Percentiles rank a stretch among this genome's conserved stretches.
These are phyloP conservation scores for Garrulus glandarius DNA, from an alignment of 2,797 vertebrate species.

Conservation along the genomic window DNA sequence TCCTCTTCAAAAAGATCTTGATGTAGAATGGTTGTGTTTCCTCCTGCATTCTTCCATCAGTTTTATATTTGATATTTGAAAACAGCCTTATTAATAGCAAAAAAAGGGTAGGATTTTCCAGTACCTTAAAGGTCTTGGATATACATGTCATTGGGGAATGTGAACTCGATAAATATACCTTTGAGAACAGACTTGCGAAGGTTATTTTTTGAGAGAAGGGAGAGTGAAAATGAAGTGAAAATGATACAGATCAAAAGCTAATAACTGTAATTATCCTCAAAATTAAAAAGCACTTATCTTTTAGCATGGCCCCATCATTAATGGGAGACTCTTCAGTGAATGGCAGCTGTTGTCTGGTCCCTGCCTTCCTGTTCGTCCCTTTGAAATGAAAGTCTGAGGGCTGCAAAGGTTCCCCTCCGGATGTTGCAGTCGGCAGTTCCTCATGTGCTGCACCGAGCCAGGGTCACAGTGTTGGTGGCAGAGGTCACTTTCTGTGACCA, in stretches of 20 bases:
- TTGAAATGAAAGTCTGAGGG: neutral
- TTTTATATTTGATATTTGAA: neutral
- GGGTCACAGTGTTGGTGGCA: accelerated
- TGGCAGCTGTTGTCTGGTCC: neutral
- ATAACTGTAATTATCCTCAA: neutral
- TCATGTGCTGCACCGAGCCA: accelerated
- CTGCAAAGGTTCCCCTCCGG: neutral
- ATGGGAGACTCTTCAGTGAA: neutral
- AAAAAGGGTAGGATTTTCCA: neutral
- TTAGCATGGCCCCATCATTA: neutral
- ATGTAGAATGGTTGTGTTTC: neutral
- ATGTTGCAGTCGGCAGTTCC: accelerated
- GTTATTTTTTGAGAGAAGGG: neutral
- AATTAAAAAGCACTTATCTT: neutral
- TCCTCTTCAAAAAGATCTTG: neutral
- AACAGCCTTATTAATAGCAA: neutral
- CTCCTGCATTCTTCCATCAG: neutral
- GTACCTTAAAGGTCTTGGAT: neutral
- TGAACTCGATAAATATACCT: neutral
- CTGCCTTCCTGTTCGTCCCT: neutral
- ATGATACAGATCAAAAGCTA: neutral
- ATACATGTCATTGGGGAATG: neutral
- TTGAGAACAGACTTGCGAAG: neutral
- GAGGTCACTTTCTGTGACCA: neutral
- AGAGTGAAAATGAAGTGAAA: neutral